phyloP scores from a whole-genome alignment of 2,888 invertebrate species.

The Drosophila subsilvestris region DNA sequence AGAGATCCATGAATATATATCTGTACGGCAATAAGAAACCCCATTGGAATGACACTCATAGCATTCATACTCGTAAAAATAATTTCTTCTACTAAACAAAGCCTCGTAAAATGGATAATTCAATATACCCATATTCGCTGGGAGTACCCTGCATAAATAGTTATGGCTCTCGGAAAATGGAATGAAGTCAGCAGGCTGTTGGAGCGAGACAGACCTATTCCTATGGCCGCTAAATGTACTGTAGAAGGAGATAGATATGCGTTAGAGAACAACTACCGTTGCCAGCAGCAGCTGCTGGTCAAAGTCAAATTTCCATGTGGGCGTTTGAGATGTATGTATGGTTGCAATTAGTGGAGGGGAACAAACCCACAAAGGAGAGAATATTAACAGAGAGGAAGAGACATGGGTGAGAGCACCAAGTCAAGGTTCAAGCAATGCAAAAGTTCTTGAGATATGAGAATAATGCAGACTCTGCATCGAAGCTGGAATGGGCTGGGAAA shows the following conservation, averaged over 20 bases:
- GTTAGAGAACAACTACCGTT: background rate
- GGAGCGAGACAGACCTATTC: background rate
- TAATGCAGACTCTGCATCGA: background rate
- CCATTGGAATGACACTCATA: too few species aligned
- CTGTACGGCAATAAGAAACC: too few species aligned
- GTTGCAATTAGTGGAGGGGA: background rate
- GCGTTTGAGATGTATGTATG: background rate
- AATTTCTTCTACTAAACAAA: too few species aligned
- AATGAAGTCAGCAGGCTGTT: slow-evolving; percentile 4
- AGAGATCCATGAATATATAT: too few species aligned
- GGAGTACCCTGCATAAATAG: background rate
- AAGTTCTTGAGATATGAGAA: background rate
- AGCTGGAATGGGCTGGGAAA: slow-evolving; percentile 3
- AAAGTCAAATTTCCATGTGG: background rate
- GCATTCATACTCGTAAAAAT: too few species aligned
- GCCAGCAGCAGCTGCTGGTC: background rate
- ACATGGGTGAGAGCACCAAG: background rate
- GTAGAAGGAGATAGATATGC: background rate
- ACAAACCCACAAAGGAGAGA: background rate
- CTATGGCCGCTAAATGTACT: background rate
- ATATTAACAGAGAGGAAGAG: background rate
- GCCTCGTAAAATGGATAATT: background rate
- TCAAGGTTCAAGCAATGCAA: background rate
- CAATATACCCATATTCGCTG: background rate
- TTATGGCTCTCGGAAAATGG: background rate